Base-by-base conservation (phyloP, 1,140 invertebrate genomes). In the Drosophila ambigua region DNA sequence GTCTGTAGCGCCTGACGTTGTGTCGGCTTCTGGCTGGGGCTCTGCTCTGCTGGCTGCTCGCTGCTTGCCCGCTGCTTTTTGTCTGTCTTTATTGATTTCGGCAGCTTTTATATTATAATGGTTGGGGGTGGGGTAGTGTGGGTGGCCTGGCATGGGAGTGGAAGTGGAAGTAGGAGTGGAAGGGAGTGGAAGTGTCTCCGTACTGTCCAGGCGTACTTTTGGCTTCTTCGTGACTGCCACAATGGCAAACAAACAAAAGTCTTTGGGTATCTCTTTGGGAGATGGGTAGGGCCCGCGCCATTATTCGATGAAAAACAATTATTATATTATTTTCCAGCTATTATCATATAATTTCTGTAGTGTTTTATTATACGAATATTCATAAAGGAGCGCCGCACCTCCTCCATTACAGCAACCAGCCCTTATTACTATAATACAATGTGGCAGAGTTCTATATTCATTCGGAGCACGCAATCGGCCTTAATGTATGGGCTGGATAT, bases 71-170 rank as follows among this genome's bases (percentile, higher is more conserved):
- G 63, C 64, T 77, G 72, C 72, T 78, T 82, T 73, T 82, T 82
- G 79, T 69, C 66, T 85, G 66, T 83, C 50, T 74, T 83, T 83
- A 79, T 83, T 85, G 81, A 85, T 85, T 83, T 80, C 71, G 66
- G 81, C 60, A 79, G 80, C 80, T 84, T 61, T 79, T 78, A 64
- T 63, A 78, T 63, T 75, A 43, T 23, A 63, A 65, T 63, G 35
- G 11, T 63, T 24, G 2, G 3, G 23, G 23, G 23, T 24, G 4
- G 23, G 23, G 23, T 23, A 28, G 4, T 35, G 43, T 24, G 41
- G n/a, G 8, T 41, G 54, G 23, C 2, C 57, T 63, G 31, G 31
- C 64, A 54, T 35, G 69, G 45, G 59, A 41, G 13, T 11, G 41
- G 28, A 43, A 13, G 39, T 23, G 51, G 57, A 16, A 58, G 69